Percentiles rank a stretch among this genome's conserved stretches.
These are phyloP conservation scores for Felis chaus DNA, from an alignment of 2,113 vertebrate species.

Conservation along the genomic window DNA sequence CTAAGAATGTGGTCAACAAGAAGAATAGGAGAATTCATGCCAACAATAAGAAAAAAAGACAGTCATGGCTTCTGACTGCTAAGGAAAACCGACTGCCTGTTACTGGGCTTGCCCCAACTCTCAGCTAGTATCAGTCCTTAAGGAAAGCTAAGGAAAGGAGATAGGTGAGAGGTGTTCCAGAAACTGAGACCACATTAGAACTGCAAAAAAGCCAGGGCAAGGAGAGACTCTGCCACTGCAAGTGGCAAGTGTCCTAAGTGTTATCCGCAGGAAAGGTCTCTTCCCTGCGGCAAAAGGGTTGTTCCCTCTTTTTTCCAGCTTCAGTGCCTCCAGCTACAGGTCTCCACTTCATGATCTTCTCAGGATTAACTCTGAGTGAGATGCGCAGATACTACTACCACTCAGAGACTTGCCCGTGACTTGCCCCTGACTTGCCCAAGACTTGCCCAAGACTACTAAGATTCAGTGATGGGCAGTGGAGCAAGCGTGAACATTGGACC, in stretches of 20 bases:
- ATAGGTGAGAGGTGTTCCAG: not conserved
- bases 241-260: not conserved
- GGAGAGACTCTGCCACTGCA: not conserved
- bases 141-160: not conserved
- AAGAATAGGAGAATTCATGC: not conserved
- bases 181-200: not conserved
- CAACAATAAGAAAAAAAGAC: not conserved
- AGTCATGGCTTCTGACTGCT: not conserved
- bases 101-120: not conserved
- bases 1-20: not conserved
- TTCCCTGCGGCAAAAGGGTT: not conserved
- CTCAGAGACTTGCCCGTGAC: not conserved
- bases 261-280: not conserved
- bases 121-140: not conserved
- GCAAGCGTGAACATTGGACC: not conserved
- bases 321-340: not conserved
- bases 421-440: not conserved
- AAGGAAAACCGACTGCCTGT: not conserved
- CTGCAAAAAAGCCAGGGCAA: not conserved
- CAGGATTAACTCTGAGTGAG: not conserved
- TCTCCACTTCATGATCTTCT: not conserved
- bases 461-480: not conserved
- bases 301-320: not conserved
- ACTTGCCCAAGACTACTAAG: not conserved
- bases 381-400: not conserved